A percentile compares a stretch with the other conserved stretches of the same genome.
Conservation (phyloP, 30 jellyfish, hydroid and myxozoan species). For the Kudoa iwatai region DNA sequence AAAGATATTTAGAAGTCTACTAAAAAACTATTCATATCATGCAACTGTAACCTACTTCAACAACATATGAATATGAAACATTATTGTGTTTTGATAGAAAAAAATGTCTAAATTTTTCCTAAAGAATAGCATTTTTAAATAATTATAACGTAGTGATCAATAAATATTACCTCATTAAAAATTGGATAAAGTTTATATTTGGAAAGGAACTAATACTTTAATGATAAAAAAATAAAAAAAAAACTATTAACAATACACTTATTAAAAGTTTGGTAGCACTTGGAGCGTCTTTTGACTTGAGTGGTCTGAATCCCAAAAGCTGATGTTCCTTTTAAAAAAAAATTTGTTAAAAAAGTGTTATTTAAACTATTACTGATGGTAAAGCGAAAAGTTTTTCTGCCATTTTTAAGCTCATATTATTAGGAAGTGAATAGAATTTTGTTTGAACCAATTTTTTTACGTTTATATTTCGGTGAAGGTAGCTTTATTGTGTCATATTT, state of each 20-base stretch:
- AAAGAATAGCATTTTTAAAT: background rate
- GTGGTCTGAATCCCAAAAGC: constrained; percentile 7
- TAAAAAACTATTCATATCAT: background rate
- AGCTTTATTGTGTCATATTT: too few relatives aligned
- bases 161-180: constrained; percentile 27
- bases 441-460: too few relatives aligned
- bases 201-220: constrained; percentile 18
- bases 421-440: too few relatives aligned
- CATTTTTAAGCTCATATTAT: too few relatives aligned
- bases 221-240: background rate
- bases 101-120: constrained; percentile 75
- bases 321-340: constrained; percentile 8
- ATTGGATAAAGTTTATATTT: constrained; percentile 20
- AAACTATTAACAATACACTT: constrained; percentile 4
- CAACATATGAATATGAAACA: constrained; percentile 19
- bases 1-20: background rate
- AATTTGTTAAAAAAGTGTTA: too few relatives aligned
- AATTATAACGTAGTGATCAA: background rate
- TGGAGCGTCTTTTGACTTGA: constrained; percentile 9
- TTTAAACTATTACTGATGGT: too few relatives aligned
- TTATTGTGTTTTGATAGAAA: constrained; percentile 39
- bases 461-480: too few relatives aligned
- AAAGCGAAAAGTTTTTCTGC: too few relatives aligned
- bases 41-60: constrained; percentile 6
- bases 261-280: constrained; percentile 10